A percentile compares a stretch with the other conserved stretches of the same genome.
Conservation (phyloP, 2,888 invertebrate species). For the Dryadula phaetusa region DNA sequence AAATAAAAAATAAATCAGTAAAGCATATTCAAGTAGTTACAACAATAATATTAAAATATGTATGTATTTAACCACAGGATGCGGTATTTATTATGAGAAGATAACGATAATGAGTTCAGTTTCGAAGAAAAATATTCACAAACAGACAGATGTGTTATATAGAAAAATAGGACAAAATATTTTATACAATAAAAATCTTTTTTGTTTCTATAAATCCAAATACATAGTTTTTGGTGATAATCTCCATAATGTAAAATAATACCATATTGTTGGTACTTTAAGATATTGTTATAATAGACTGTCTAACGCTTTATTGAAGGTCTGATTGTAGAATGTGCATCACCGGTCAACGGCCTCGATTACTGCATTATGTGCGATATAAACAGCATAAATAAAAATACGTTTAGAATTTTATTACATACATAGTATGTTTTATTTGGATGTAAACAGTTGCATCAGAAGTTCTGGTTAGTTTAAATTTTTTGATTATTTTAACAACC, state of each 20-base stretch:
- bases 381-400: constrained; percentile 12
- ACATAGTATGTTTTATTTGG: not conserved
- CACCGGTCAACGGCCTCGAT: constrained; percentile 25
- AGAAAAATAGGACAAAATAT: constrained; percentile 5
- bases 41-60: constrained; percentile 4
- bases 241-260: too few species aligned
- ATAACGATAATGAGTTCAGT: constrained; percentile 11
- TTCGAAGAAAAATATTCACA: constrained; percentile 17
- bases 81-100: constrained; percentile 10
- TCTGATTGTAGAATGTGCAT: constrained; percentile 23
- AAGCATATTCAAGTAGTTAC: constrained; percentile 3
- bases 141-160: not conserved
- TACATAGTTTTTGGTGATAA: not conserved
- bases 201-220: not conserved
- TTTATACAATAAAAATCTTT: not conserved
- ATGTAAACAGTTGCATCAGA: not conserved
- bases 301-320: constrained; percentile 16
- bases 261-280: too few species aligned
- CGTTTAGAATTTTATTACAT: not conserved
- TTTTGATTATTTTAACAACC: too few species aligned
- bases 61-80: constrained; percentile 16
- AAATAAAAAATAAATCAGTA: not conserved
- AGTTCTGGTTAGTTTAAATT: too few species aligned
- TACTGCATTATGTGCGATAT: constrained; percentile 4
- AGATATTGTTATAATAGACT: constrained; percentile 10